Percentiles rank a stretch among this genome's conserved stretches.
These are phyloP conservation scores for Isotomurus palustris DNA, from an alignment of 2,888 invertebrate species.

Conservation along the genomic window DNA sequence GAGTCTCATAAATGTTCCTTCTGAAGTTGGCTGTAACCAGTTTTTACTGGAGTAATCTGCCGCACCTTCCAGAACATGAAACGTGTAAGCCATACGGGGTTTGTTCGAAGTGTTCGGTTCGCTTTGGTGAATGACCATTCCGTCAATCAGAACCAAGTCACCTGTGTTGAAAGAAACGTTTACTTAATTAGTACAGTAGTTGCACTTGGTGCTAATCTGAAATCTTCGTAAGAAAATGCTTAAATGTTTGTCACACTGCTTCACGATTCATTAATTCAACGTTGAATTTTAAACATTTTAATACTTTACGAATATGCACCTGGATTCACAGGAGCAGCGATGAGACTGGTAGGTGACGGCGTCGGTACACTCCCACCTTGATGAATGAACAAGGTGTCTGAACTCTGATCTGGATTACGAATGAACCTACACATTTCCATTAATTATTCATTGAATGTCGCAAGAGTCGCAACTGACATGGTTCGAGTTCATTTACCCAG, in stretches of 20 bases:
- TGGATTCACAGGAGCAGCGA: conserved; percentile 74
- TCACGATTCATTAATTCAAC: neutral
- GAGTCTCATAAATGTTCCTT: conserved; percentile 58
- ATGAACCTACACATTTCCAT: conserved; percentile 60
- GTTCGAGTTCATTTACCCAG: neutral
- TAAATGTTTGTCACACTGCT: neutral
- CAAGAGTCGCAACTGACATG: no score
- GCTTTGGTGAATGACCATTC: conserved; percentile 89
- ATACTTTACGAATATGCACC: no score
- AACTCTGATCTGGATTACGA: conserved; percentile 63
- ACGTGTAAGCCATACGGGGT: conserved; percentile 91
- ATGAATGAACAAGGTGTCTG: conserved; percentile 62
- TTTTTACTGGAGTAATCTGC: conserved; percentile 74
- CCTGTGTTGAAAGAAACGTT: no score
- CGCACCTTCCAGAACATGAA: conserved; percentile 81
- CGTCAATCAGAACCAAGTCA: conserved; percentile 81
- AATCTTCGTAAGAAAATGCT: neutral
- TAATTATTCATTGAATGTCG: conserved; percentile 1
- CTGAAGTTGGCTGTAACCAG: conserved; percentile 75
- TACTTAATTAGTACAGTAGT: neutral
- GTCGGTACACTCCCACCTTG: conserved; percentile 58
- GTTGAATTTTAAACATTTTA: no score
- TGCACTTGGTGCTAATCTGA: neutral
- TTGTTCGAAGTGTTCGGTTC: conserved; percentile 73
- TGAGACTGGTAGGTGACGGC: conserved; percentile 64